Conservation (phyloP, 2,113 vertebrate species). For the Circaetus gallicus region DNA sequence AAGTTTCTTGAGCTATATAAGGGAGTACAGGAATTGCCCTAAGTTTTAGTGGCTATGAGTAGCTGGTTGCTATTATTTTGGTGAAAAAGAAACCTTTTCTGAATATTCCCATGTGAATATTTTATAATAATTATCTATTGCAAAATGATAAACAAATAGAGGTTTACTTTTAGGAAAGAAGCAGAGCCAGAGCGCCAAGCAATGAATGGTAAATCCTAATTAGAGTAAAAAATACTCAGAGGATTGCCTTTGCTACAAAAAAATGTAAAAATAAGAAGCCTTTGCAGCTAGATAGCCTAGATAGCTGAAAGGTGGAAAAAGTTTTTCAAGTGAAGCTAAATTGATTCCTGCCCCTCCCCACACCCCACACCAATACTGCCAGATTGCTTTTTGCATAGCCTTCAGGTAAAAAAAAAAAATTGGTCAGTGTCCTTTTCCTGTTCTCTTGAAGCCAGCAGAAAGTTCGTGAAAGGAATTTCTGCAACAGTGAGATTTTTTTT, state of each 20-base stretch:
- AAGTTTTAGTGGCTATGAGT: not conserved
- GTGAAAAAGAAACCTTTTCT: not conserved
- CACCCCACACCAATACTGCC: not conserved
- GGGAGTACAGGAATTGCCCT: not conserved
- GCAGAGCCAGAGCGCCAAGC: not conserved
- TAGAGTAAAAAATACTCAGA: not conserved
- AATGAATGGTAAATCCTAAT: not conserved
- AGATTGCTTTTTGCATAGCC: not conserved
- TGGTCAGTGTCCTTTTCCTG: not conserved
- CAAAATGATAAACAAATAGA: not conserved
- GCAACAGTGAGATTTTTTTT: not conserved
- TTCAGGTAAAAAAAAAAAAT: not conserved
- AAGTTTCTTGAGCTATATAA: not conserved
- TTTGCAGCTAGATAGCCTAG: not conserved
- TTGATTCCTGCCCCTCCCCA: not conserved
- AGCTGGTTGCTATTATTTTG: not conserved
- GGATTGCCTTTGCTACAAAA: not conserved
- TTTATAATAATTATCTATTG: not conserved
- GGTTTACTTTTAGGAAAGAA: not conserved
- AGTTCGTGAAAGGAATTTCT: not conserved
- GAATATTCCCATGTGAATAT: not conserved
- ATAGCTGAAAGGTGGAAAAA: not conserved
- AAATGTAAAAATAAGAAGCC: not conserved
- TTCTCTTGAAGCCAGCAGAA: not conserved
- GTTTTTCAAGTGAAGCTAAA: not conserved